phyloP scores from a whole-genome alignment of 1,140 invertebrate species.

The Macrosteles quadrilineatus region DNA sequence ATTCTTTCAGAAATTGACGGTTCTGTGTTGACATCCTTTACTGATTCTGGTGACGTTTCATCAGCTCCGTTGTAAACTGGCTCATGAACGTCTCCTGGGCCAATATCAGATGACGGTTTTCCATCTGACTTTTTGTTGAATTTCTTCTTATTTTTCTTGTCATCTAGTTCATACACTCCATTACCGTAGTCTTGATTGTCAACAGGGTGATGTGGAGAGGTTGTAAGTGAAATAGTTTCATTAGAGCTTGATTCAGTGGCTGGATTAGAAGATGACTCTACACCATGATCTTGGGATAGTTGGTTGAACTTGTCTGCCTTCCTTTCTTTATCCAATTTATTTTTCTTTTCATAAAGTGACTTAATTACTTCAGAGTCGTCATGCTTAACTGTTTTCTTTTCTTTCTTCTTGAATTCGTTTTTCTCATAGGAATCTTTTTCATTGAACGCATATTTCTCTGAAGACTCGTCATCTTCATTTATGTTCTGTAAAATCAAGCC shows the following conservation, averaged over 20 bases:
- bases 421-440: conserved; percentile 33
- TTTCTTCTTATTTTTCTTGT: conserved; percentile 19
- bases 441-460: conserved; percentile 9
- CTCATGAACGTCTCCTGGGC: too few relatives aligned
- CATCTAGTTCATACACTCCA: conserved; percentile 22
- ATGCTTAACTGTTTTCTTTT: conserved; percentile 35
- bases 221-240: neutral
- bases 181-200: conserved; percentile 15
- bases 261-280: neutral
- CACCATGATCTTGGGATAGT: neutral
- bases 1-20: too few relatives aligned
- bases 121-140: conserved; percentile 13
- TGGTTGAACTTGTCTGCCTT: conserved; percentile 10
- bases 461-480: conserved; percentile 24
- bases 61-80: too few relatives aligned
- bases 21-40: too few relatives aligned
- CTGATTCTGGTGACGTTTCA: too few relatives aligned
- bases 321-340: conserved; percentile 23
- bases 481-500: conserved; percentile 13
- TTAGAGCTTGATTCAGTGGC: neutral
- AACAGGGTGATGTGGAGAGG: neutral
- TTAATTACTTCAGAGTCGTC: conserved; percentile 28
- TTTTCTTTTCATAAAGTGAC: conserved; percentile 28
- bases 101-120: neutral
- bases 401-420: conserved; percentile 36